Base-by-base conservation (phyloP, 2,113 vertebrate species). In the Terrapene triunguis region DNA sequence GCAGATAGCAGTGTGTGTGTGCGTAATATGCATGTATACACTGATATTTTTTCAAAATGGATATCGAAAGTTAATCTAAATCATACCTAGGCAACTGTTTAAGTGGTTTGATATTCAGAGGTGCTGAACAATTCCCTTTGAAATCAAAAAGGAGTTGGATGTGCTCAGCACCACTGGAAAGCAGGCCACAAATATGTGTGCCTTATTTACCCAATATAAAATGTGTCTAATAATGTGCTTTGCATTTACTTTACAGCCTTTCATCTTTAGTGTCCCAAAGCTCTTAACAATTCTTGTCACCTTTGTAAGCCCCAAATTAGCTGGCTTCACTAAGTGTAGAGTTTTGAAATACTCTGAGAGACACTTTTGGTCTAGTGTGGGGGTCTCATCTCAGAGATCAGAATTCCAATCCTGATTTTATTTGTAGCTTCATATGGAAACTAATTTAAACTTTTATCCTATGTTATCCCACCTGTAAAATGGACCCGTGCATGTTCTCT, bases 291-390 rank as follows among this genome's bases (percentile, higher is more conserved):
- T 24, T 17, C 16, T n/a, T 69, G 14, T 35, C 62, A n/a, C 11
- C 25, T 29, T 1, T 55, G 21, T 80, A 10, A 38, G 12, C 93
- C 2, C 44, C 29, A 85, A 84, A 50, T 32, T 19, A 89, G 3
- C 38, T 3, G 0, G 0, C 21, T 35, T 76, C 42, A 5, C 90
- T 35, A 65, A 82, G 2, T 0, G 0, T n/a, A 72, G 85, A 1
- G 35, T 47, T 2, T 84, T 74, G 54, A 10, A 85, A 87, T 51
- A 12, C 3, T 65, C 38, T 44, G 24, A 85, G 84, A 79, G 69
- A 57, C 10, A 19, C 16, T 44, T 44, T 32, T 8, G 6, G 0
- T 82, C 53, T 27, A 9, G 24, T 9, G 29, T 35, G 62, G 29
- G 29, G 38, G 27, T 42, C 35, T 89, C 32, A n/a, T 87, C 32